Percentiles rank a stretch among this genome's conserved stretches.
Evolutionary conservation across 2,113 vertebrate genomes (phyloP).

Genomic region (Leucoraja erinaceus): DNA sequence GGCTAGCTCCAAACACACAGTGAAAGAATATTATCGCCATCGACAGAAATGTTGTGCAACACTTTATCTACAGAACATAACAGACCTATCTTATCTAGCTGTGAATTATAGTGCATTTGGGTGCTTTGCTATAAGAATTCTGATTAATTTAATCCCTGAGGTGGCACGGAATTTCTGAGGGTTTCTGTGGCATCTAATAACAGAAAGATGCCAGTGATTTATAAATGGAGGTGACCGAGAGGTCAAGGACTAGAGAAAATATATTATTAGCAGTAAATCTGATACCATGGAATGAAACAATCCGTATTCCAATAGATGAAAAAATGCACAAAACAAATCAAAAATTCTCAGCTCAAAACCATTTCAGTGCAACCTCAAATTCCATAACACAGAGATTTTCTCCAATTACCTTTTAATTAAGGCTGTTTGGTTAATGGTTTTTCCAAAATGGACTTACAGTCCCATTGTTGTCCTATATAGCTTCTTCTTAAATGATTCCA

Average conservation of each 20-base stretch:
- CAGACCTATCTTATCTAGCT: not conserved
- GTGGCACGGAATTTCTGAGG: not conserved
- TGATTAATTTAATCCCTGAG: not conserved
- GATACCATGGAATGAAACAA: not conserved
- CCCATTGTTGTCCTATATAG: not conserved
- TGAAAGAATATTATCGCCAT: not conserved
- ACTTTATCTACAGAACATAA: not conserved
- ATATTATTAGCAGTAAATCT: not conserved
- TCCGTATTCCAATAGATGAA: not conserved
- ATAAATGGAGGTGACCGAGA: not conserved
- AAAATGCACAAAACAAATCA: not conserved
- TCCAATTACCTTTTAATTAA: not conserved
- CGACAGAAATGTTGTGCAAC: not conserved
- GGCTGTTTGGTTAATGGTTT: not conserved
- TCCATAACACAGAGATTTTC: not conserved
- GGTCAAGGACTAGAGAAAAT: not conserved
- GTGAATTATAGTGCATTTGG: not conserved
- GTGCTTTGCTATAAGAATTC: not conserved
- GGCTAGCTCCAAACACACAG: not conserved
- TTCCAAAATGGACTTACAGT: not conserved
- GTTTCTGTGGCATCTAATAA: not conserved
- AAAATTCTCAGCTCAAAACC: not conserved
- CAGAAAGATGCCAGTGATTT: not conserved
- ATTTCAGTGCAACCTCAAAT: not conserved
- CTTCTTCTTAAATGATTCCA: not conserved